Conservation (phyloP, 2,888 invertebrate species). For the Fragum fragum region DNA sequence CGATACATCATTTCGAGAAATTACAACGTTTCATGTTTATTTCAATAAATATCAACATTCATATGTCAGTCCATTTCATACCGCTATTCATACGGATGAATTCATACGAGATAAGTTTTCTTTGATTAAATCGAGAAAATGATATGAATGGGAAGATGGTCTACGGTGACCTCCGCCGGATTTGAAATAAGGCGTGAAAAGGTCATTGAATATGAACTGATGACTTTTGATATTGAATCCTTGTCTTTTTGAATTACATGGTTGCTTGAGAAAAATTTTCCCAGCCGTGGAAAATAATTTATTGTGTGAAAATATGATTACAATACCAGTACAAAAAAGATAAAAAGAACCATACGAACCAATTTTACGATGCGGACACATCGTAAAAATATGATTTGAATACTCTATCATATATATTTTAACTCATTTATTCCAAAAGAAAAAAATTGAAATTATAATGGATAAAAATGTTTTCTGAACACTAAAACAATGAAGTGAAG, state of each 20-base stretch:
- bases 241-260: slow-evolving; percentile 13
- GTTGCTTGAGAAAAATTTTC: not conserved
- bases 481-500: no score
- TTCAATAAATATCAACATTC: slow-evolving; percentile 29
- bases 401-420: no score
- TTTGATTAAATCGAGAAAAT: slow-evolving; percentile 29
- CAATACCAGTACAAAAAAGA: no score
- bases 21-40: slow-evolving; percentile 17
- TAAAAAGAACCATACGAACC: no score
- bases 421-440: no score
- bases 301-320: slow-evolving; percentile 5
- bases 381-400: no score
- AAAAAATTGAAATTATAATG: no score
- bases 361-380: no score
- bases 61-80: slow-evolving; percentile 13
- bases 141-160: slow-evolving; percentile 12
- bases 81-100: slow-evolving; percentile 19
- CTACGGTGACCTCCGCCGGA: not conserved
- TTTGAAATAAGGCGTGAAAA: slow-evolving; percentile 28
- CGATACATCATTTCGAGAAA: slow-evolving; percentile 13
- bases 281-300: not conserved
- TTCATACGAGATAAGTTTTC: slow-evolving; percentile 26
- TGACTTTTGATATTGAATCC: slow-evolving; percentile 13
- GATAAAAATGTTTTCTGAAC: no score
- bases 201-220: slow-evolving; percentile 18